phyloP scores from a whole-genome alignment of 2,113 vertebrate genomes.

The Butorides virescens region DNA sequence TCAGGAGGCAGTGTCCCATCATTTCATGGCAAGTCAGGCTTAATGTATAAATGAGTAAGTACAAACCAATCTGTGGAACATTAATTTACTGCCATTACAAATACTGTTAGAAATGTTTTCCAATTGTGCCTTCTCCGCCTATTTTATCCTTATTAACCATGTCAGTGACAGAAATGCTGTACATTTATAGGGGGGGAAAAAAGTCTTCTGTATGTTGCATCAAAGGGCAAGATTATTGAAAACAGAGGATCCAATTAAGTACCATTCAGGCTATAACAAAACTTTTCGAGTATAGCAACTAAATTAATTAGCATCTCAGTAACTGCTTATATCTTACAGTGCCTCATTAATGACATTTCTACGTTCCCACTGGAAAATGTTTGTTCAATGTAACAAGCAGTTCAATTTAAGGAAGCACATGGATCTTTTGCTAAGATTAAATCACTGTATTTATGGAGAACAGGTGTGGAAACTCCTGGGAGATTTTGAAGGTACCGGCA shows the following conservation, averaged over 20 bases:
- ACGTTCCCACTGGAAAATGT: background rate
- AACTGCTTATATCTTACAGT: background rate
- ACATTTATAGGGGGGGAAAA: background rate
- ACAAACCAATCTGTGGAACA: background rate
- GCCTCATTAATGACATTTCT: background rate
- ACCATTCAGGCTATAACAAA: background rate
- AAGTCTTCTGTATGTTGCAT: background rate
- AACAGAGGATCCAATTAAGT: background rate
- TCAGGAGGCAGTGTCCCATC: background rate
- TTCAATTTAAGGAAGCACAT: background rate
- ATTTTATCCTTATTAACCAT: background rate
- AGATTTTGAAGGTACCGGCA: background rate
- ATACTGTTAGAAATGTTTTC: background rate
- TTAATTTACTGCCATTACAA: background rate
- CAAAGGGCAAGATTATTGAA: background rate
- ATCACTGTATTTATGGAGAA: conserved; percentile 47
- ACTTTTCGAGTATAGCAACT: background rate
- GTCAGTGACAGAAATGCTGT: background rate
- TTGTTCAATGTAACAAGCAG: background rate
- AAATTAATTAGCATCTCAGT: background rate
- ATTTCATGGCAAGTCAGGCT: background rate
- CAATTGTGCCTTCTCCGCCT: background rate
- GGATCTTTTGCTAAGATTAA: background rate
- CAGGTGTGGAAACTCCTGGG: conserved; percentile 53
- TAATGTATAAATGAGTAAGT: background rate